Percentiles rank a stretch among this genome's conserved stretches.
Conservation (phyloP, 2,113 vertebrate genomes). For the Lycaon pictus region DNA sequence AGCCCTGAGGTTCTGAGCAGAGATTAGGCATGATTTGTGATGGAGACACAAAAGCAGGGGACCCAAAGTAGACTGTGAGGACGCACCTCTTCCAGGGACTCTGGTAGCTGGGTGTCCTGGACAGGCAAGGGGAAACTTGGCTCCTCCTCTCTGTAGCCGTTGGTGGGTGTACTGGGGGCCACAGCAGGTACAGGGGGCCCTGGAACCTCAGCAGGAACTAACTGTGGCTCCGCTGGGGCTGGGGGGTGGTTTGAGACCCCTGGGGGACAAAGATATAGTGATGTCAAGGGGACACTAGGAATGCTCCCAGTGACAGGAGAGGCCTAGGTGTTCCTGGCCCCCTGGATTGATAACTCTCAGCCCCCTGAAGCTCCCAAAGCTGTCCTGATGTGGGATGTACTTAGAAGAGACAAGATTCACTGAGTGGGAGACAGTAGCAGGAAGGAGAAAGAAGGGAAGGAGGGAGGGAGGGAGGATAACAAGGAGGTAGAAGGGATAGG, state of each 20-base stretch:
- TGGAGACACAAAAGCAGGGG: neutral
- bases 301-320: neutral
- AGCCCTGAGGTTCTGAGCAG: neutral
- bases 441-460: neutral
- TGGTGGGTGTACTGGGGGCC: neutral
- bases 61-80: neutral
- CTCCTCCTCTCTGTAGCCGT: neutral
- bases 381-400: neutral
- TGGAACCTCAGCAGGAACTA: neutral
- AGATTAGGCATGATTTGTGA: neutral
- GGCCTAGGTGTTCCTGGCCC: neutral
- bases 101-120: slow-evolving; percentile 64
- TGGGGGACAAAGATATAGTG: slow-evolving; percentile 49
- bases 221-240: neutral
- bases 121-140: slow-evolving; percentile 42
- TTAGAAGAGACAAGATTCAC: neutral
- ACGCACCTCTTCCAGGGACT: slow-evolving; percentile 46
- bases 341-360: neutral
- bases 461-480: neutral
- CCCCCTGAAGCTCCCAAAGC: neutral
- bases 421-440: neutral
- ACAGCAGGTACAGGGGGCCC: neutral
- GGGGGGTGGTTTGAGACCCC: neutral
- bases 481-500: neutral
- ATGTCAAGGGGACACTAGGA: neutral